Evolutionary conservation across 2,797 vertebrate species (phyloP).

Genomic region (Platyrinchus mystaceus): DNA sequence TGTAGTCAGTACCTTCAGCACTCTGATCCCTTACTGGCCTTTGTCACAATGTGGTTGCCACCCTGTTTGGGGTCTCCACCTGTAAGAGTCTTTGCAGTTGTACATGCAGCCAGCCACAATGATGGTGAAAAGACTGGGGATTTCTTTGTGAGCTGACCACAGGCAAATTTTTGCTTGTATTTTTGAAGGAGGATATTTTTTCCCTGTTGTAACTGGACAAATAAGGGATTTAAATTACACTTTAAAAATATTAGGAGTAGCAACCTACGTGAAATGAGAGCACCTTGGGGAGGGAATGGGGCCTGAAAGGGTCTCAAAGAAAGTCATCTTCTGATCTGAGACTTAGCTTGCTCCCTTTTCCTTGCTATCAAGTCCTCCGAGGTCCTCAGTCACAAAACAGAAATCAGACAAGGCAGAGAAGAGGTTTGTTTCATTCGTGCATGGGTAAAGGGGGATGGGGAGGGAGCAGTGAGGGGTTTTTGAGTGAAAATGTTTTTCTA

Average conservation of each 20-base stretch:
- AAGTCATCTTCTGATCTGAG: neutral
- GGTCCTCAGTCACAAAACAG: neutral
- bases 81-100: neutral
- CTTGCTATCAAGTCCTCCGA: neutral
- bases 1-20: neutral
- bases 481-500: neutral
- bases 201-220: neutral
- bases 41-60: neutral
- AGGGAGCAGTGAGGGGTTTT: neutral
- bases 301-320: neutral
- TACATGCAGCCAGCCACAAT: neutral
- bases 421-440: neutral
- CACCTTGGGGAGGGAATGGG: fast-evolving
- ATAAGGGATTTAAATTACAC: neutral
- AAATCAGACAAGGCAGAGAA: neutral
- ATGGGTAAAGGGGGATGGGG: neutral
- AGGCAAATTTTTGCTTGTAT: neutral
- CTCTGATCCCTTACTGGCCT: neutral
- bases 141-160: neutral
- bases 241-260: neutral
- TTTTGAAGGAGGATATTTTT: neutral
- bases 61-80: neutral
- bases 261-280: neutral
- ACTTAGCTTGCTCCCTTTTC: neutral
- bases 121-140: neutral